Conservation (phyloP, 2,113 vertebrate species). For the Ameiurus melas region DNA sequence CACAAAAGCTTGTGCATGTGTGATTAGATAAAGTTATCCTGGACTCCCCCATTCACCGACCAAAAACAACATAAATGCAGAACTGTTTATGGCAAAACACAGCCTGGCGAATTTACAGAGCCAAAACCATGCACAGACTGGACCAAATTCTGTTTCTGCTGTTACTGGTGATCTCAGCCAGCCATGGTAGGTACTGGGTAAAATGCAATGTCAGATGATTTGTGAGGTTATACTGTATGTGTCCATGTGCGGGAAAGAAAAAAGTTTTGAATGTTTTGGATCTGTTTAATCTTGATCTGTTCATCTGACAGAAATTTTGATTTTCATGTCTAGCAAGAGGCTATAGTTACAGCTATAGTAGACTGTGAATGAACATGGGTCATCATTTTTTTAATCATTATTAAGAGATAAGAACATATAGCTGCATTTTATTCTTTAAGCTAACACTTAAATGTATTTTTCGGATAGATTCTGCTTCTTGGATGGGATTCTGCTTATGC, state of each 20-base stretch:
- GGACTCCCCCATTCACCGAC: conserved; percentile 66
- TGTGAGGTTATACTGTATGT: background rate
- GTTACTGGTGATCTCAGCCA: conserved; percentile 67
- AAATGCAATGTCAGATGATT: conserved; percentile 12
- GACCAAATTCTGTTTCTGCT: conserved; percentile 67
- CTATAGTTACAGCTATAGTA: too few species aligned
- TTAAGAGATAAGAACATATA: background rate
- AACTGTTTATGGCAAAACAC: conserved; percentile 51
- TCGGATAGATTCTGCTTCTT: background rate
- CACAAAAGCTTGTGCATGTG: conserved; percentile 55
- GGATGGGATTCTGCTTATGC: background rate
- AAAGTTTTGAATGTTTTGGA: background rate
- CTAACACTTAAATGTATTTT: background rate
- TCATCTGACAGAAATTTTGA: background rate
- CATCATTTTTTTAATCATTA: background rate
- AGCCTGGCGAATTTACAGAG: conserved; percentile 57
- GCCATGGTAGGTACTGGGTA: conserved; percentile 64
- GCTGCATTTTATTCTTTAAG: background rate
- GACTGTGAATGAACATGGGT: background rate
- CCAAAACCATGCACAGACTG: conserved; percentile 68
- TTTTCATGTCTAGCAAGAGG: background rate
- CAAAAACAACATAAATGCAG: conserved; percentile 72
- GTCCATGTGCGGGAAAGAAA: background rate
- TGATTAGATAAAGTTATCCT: conserved; percentile 62
- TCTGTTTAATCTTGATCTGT: background rate